Evolutionary conservation across 1,140 invertebrate genomes (phyloP).

Genomic region (Alviniconcha marisindica): DNA sequence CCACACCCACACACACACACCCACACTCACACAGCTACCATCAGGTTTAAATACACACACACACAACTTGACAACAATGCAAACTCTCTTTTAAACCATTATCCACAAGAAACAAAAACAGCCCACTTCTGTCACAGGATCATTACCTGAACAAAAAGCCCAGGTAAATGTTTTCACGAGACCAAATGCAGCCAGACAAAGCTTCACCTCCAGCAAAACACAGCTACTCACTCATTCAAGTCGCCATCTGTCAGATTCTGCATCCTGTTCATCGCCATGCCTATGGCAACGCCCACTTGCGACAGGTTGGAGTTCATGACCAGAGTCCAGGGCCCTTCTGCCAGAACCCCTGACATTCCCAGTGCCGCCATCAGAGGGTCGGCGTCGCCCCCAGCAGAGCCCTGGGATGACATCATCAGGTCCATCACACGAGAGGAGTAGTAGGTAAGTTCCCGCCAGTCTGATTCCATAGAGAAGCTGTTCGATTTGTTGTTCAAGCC

Average conservation of each 20-base stretch:
- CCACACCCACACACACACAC: background rate
- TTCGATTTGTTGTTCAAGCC: background rate
- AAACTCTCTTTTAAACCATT: too few species aligned
- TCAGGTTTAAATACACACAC: background rate
- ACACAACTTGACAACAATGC: too few species aligned
- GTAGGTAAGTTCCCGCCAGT: background rate
- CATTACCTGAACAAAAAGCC: too few species aligned
- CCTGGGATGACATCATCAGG: background rate
- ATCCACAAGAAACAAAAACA: too few species aligned
- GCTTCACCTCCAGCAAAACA: too few species aligned
- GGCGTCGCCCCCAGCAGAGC: too few species aligned
- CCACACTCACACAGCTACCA: background rate
- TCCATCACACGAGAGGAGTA: constrained; percentile 12
- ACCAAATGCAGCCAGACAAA: too few species aligned
- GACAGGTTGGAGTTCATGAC: constrained; percentile 43
- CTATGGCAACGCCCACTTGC: constrained; percentile 38
- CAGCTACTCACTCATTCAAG: background rate
- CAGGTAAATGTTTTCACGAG: too few species aligned
- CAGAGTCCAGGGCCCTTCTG: constrained; percentile 29
- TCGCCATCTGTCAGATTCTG: background rate
- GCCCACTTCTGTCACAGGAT: too few species aligned
- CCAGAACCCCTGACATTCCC: constrained; percentile 26
- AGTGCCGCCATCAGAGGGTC: background rate
- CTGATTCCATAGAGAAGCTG: background rate
- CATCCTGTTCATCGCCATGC: constrained; percentile 17